Evolutionary conservation across 1,140 invertebrate species (phyloP).

Genomic region (Eriocheir sinensis): DNA sequence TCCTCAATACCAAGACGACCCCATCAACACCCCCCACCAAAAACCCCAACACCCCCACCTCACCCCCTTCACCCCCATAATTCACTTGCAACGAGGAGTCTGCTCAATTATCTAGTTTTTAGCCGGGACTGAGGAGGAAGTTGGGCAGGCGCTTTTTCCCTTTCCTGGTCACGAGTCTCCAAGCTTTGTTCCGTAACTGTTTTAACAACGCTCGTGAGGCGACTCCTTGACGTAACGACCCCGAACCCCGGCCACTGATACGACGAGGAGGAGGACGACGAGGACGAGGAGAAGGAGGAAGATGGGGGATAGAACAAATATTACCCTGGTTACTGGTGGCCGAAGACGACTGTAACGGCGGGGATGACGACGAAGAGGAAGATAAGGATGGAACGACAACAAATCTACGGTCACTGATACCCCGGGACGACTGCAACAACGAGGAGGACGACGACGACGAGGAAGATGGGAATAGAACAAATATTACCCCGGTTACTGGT

Average conservation of each 20-base stretch:
- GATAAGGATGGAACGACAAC: no score
- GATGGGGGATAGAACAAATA: no score
- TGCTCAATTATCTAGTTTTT: slow-evolving; percentile 73
- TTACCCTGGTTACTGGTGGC: no score
- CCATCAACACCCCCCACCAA: not conserved
- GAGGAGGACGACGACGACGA: no score
- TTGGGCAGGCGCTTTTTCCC: slow-evolving; percentile 37
- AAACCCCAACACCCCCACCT: not conserved
- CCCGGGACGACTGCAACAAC: no score
- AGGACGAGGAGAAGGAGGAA: no score
- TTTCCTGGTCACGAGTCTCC: slow-evolving; percentile 55
- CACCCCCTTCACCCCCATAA: slow-evolving; percentile 26
- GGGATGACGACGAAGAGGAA: not conserved
- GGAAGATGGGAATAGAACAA: no score
- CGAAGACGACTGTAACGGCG: not conserved
- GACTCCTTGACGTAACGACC: not conserved
- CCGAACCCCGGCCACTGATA: not conserved
- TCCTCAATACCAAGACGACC: not conserved
- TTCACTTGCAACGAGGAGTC: slow-evolving; percentile 61
- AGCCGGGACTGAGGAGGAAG: slow-evolving; percentile 12
- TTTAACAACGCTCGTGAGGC: slow-evolving; percentile 45
- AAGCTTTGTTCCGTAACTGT: slow-evolving; percentile 62
- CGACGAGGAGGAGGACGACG: not conserved
- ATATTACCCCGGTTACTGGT: no score
- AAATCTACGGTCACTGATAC: not conserved